Evolutionary conservation across 2,888 invertebrate species (phyloP), one percentile per base, ranked within the genome.

Genomic region (Lacanobia oleracea): DNA sequence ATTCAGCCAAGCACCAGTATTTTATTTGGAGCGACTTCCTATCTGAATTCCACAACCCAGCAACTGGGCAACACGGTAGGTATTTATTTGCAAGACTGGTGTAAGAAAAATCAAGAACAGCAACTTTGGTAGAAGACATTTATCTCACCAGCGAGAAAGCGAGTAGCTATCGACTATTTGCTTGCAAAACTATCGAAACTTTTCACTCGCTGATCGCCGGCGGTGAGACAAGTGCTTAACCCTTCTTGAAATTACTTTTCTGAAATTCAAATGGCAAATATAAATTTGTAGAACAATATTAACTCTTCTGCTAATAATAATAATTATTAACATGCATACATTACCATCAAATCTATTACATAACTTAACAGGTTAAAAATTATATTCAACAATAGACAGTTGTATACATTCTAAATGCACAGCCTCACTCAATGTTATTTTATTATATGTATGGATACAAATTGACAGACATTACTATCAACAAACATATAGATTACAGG

Each of bases 321-420:
- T 27, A 27, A 27, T 27, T 16, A 16, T 50, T 21, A 50, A 50
- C 8, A 21, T 8, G 2, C 16, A 37, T 7, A 50, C 16, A 18
- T 18, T 50, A 21, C 9, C 21, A 16, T 48, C 2, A 48, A 48
- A 45, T 54, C n/a, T 23, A 70, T n/a, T 9, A 16, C n/a, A n/a
- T n/a, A n/a, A n/a, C n/a, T n/a, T 21, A 18, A 8, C 16, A 14
- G n/a, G n/a, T 50, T 1, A 33, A 27, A n/a, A 27, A 27, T 27
- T 27, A 27, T 27, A 27, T 27, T 27, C 3, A 27, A 27, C 27
- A 27, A 27, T 27, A 27, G 27, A 27, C 27, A 27, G 27, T 27
- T 27, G 27, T 27, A n/a, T 69, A 56, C 69, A 69, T 64, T 48
- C 54, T 43, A 56, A 64, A 43, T 64, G 48, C 72, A 64, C 72